phyloP scores from a whole-genome alignment of 35 echinoderm and acorn worm species.

The Acanthaster planci region DNA sequence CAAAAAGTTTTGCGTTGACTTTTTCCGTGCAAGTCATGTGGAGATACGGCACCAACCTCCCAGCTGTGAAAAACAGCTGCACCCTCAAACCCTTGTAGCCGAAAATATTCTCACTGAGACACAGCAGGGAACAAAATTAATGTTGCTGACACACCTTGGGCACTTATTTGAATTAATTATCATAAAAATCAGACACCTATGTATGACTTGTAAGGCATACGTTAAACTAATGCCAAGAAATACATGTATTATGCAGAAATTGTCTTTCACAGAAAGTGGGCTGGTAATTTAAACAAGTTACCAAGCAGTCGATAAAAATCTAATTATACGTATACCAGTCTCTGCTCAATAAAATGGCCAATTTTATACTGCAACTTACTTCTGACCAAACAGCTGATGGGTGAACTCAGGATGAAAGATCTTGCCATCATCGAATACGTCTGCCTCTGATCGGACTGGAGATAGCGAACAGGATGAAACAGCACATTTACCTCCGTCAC shows the following conservation, averaged over 20 bases:
- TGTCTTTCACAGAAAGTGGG: neutral
- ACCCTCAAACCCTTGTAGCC: conserved; percentile 89
- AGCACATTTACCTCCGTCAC: no score
- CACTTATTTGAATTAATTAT: no score
- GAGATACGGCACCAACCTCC: conserved; percentile 55
- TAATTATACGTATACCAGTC: neutral
- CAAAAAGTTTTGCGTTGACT: conserved; percentile 76
- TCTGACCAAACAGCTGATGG: conserved; percentile 94
- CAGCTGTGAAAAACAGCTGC: conserved; percentile 76
- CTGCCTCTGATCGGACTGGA: conserved; percentile 60
- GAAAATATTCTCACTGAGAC: conserved; percentile 92
- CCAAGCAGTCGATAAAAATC: neutral
- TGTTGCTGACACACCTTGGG: no score
- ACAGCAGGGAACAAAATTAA: no score
- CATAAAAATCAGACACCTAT: no score
- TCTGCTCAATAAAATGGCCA: neutral
- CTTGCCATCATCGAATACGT: conserved; percentile 72
- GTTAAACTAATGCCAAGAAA: no score
- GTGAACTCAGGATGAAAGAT: conserved; percentile 81
- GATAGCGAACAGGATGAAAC: no score
- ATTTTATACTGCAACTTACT: conserved; percentile 59
- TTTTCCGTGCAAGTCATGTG: conserved; percentile 51
- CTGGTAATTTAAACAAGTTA: neutral
- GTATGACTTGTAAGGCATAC: no score
- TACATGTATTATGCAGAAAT: neutral